These are phyloP conservation scores for Cossypha heuglini DNA, from an alignment of 2,797 vertebrate genomes.

Conservation along the genomic window DNA sequence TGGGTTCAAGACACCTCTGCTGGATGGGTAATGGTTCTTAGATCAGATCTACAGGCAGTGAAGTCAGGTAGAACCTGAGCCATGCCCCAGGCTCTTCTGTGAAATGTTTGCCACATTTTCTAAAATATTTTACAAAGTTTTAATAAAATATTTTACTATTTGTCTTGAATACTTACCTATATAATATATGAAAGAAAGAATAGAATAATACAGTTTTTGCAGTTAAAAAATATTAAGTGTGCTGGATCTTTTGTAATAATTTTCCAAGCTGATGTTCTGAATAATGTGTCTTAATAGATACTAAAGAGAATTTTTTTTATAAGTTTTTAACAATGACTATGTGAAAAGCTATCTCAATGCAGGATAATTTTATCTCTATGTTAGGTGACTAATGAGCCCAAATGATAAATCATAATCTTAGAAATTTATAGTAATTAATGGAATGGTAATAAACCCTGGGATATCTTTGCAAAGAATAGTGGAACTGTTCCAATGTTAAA, in stretches of 20 bases:
- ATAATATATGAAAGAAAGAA: not conserved
- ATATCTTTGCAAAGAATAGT: not conserved
- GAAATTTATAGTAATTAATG: not conserved
- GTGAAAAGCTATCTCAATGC: not conserved
- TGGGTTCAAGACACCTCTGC: not conserved
- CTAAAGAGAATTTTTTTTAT: not conserved
- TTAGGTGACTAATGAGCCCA: constrained; percentile 24
- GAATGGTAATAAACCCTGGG: not conserved
- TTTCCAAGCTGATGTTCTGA: constrained; percentile 34
- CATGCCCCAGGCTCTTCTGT: not conserved
- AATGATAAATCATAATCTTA: not conserved
- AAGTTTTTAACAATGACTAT: not conserved
- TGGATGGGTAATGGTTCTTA: not conserved
- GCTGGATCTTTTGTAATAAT: not conserved
- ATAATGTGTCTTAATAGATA: constrained; percentile 47
- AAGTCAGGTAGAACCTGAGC: not conserved
- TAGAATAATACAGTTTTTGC: not conserved
- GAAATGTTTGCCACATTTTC: not conserved
- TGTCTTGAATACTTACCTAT: not conserved
- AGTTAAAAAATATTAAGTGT: not conserved
- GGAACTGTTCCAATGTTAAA: not conserved
- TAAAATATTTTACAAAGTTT: not conserved
- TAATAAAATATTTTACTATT: not conserved
- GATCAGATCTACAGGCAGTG: not conserved
- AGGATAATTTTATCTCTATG: not conserved